Evolutionary conservation across 2,113 vertebrate species (phyloP).

Genomic region (Scatophagus argus): DNA sequence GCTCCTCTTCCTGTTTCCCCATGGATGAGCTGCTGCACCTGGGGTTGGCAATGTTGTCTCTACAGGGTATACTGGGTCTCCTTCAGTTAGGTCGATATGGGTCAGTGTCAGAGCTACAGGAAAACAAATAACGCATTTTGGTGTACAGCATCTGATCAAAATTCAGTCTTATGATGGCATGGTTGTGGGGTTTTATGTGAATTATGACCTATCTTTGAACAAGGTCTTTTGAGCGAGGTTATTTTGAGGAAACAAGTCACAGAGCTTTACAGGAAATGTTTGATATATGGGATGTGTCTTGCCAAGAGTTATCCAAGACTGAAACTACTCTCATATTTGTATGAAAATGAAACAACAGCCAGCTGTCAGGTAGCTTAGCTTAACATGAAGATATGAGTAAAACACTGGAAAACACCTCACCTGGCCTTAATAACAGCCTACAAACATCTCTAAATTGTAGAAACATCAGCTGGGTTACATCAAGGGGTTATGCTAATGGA

Average conservation of each 20-base stretch:
- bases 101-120: not conserved
- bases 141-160: not conserved
- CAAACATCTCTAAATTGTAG: no score
- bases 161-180: not conserved
- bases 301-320: not conserved
- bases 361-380: not conserved
- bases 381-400: no score
- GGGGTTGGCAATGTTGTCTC: slow-evolving; percentile 39
- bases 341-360: not conserved
- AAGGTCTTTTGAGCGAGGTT: not conserved
- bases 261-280: not conserved
- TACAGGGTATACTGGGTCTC: not conserved
- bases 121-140: not conserved
- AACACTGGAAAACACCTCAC: no score
- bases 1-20: slow-evolving; percentile 20
- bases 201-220: not conserved
- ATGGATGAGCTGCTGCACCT: slow-evolving; percentile 50
- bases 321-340: not conserved
- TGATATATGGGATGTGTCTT: not conserved
- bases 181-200: not conserved
- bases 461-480: no score
- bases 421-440: no score
- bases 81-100: slow-evolving; percentile 1
- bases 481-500: not conserved
- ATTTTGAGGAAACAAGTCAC: not conserved